Evolutionary conservation across 2,888 invertebrate species (phyloP).

Genomic region (Exephanes ischioxanthus): DNA sequence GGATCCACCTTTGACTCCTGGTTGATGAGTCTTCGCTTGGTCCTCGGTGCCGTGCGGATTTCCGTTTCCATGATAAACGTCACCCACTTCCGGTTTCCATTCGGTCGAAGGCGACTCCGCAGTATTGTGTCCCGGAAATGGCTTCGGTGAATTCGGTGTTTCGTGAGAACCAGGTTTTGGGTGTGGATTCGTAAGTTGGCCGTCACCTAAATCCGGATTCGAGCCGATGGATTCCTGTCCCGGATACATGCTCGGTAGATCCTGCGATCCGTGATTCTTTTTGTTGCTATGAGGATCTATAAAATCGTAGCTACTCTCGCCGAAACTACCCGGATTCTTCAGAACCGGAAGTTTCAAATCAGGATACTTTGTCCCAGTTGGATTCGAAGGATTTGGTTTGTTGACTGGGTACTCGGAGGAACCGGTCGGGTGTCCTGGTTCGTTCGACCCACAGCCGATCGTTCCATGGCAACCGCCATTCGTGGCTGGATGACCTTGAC

Average conservation of each 20-base stretch:
- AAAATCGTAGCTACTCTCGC: neutral
- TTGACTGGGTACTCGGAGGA: neutral
- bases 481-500: neutral
- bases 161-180: neutral
- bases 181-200: neutral
- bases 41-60: neutral
- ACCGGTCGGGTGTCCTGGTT: slow-evolving; percentile 4
- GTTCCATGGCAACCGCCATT: slow-evolving; percentile 15
- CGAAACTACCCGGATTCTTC: neutral
- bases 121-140: neutral
- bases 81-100: neutral
- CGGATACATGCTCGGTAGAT: neutral
- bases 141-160: neutral
- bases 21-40: slow-evolving; percentile 33
- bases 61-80: slow-evolving; percentile 8
- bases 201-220: neutral
- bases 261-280: neutral
- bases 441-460: neutral
- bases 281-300: neutral
- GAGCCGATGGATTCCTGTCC: neutral
- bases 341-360: neutral
- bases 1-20: slow-evolving; percentile 57
- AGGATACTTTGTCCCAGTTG: neutral
- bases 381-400: slow-evolving; percentile 31
- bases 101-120: too few relatives aligned